Base-by-base conservation (phyloP, 2,888 invertebrate species). In the Protophormia terraenovae region DNA sequence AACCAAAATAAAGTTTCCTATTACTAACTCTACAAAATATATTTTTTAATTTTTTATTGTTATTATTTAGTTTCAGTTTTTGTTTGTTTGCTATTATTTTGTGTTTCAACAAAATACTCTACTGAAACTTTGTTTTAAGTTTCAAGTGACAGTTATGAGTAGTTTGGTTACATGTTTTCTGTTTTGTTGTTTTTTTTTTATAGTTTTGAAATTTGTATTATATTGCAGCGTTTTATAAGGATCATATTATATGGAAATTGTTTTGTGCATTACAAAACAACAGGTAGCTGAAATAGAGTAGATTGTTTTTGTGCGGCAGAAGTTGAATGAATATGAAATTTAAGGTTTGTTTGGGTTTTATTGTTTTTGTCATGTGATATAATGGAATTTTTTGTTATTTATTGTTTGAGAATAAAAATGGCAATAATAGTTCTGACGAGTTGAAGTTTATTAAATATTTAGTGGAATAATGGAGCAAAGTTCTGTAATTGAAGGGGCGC, bases 121-220 rank as follows among this genome's bases (percentile, higher is more conserved):
- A 4, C 16, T 27, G 50, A 82, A 85, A 85, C 82, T 85, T 80
- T 86, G 79, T 69, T 80, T 67, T 58, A 41, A 87, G 84, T 87
- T 86, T 84, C 71, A 83, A 86, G 78, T 86, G 86, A 83, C 87
- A 87, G 83, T 84, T 87, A 78, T 83, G 84, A 87, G 84, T 81
- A 83, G 84, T 81, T 86, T 79, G 66, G 53, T 64, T 71, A 69
- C 72, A 60, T 72, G 64, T 58, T 45, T 55, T 69, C 14, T 35
- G 55, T 8, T 38, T 45, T 24, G 24, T 22, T 24, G 22, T 29
- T 12, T 22, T 53, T n/a, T n/a, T n/a, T n/a, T n/a, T n/a, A n/a
- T n/a, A n/a, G n/a, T 53, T 53, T 10, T 27, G 24, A 55, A 55
- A 24, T 29, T 38, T 38, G 5, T 53, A 58, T 10, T 58, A 14